Evolutionary conservation across 2,888 invertebrate species (phyloP), one percentile per base, ranked within the genome.

Genomic region (Trichogramma evanescens): DNA sequence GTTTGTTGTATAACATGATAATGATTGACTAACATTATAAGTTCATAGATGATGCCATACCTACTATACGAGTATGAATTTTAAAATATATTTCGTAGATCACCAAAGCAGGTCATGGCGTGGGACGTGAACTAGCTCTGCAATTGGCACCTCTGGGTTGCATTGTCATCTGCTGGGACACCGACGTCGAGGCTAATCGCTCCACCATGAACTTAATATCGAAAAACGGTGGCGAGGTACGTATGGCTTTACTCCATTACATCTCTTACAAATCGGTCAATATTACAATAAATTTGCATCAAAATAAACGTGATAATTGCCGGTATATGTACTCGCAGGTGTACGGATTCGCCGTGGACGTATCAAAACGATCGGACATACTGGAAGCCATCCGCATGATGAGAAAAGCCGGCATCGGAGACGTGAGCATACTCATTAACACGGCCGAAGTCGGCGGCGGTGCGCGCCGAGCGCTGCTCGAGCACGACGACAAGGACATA

Each of bases 361-460:
- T 74, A 6, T 73, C 74, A 4, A 71, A 71, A 6, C 66, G 70
- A 56, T 7, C 68, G 3, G 72, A 72, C 59, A 68, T 74, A 0
- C 67, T 66, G 1, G 69, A 73, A 43, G 64, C 72, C 0, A 66
- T 68, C 5, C 65, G 65, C 49, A 46, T 71, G 60, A 74, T 74
- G 74, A 68, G 66, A 41, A 69, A 68, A 58, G 59, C 62, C 4
- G 67, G 65, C 1, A 69, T 81, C 7, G 80, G 80, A 1, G 74
- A 78, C 26, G 72, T 81, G 0, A 77, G 78, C n/a, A 78, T 82
- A 51, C 67, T 82, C 3, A 74, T 82, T 44, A 81, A 81, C 63
- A 82, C 81, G 65, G 80, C 80, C 0, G 81, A 79, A 0, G 71
- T 80, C 7, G 70, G 80, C 63, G 74, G 77, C 9, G 26, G 26